Percentiles rank a stretch among this genome's conserved stretches.
Conservation (phyloP, 2,797 vertebrate species). For the Poeciliopsis presidionis region DNA sequence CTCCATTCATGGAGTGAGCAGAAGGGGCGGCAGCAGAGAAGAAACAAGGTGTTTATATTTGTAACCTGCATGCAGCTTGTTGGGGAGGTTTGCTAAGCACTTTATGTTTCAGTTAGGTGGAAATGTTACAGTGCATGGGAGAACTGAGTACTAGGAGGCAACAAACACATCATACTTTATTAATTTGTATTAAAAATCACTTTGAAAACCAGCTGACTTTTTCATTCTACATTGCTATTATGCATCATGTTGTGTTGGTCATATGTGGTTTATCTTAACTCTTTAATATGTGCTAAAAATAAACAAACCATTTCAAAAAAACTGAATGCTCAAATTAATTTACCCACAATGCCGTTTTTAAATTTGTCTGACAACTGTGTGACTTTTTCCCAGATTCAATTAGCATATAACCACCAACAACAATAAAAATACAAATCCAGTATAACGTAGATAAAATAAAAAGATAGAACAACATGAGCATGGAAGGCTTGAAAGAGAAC, state of each 20-base stretch:
- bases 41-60: slow-evolving; percentile 56
- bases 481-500: neutral
- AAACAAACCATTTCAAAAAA: neutral
- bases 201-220: neutral
- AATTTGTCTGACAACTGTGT: neutral
- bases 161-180: neutral
- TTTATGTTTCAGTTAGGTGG: neutral
- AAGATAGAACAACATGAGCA: neutral
- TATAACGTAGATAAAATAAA: neutral
- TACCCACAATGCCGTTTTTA: neutral
- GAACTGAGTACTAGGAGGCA: neutral
- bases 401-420: neutral
- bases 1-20: slow-evolving; percentile 16
- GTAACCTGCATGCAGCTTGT: slow-evolving; percentile 38
- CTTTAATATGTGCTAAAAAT: neutral
- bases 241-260: neutral
- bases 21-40: neutral
- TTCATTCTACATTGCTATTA: neutral
- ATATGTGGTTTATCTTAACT: neutral
- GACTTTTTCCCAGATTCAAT: neutral
- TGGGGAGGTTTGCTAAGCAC: neutral
- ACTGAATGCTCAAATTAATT: neutral
- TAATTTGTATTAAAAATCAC: neutral
- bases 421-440: neutral
- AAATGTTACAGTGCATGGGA: neutral